Conservation (phyloP, 2,797 vertebrate species). For the Gastrophryne carolinensis region DNA sequence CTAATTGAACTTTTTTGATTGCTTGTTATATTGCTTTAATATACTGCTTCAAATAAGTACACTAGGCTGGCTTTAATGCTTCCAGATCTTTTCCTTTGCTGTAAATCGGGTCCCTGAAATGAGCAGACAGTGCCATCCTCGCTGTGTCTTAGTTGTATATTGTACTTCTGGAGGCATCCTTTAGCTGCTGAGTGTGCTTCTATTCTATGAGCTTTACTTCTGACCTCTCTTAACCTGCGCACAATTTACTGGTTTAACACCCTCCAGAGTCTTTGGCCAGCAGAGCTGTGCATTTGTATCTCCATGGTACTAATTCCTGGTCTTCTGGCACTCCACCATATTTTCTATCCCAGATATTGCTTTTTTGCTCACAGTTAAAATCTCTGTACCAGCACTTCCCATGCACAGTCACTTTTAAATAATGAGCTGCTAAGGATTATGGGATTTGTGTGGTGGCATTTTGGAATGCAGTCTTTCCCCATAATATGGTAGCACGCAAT, state of each 20-base stretch:
- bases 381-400: background rate
- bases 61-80: no score
- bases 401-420: slow-evolving; percentile 12
- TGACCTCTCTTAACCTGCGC: slow-evolving; percentile 6
- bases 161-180: background rate
- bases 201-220: slow-evolving; percentile 3
- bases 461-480: slow-evolving; percentile 2
- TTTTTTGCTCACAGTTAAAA: background rate
- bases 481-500: background rate
- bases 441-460: slow-evolving; percentile 7
- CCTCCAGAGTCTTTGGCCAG: background rate
- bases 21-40: no score
- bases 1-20: no score
- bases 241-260: background rate
- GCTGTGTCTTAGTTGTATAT: no score
- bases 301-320: slow-evolving; percentile 6
- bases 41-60: no score
- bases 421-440: slow-evolving; percentile 14
- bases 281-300: background rate
- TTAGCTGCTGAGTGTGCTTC: background rate
- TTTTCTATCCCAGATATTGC: background rate
- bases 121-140: no score
- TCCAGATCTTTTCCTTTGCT: no score
- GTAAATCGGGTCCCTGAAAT: no score
- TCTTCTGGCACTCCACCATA: background rate